A percentile compares a stretch with the other conserved stretches of the same genome.
These are phyloP conservation scores for Ispidina picta DNA, from an alignment of 2,797 vertebrate genomes.

Conservation along the genomic window DNA sequence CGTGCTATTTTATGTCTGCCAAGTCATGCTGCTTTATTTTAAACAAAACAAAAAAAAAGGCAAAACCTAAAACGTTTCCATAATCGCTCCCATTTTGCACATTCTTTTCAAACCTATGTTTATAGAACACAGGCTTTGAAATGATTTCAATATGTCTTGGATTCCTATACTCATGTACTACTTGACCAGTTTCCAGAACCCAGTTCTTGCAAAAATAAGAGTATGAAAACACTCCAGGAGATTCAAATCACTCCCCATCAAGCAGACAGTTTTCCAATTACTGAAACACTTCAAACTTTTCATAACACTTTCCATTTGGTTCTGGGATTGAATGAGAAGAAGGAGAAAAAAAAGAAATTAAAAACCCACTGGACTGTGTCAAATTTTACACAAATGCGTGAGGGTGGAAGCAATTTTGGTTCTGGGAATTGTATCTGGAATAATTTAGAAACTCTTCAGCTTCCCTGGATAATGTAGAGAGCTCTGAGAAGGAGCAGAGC, in stretches of 20 bases:
- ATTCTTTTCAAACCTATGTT: conserved; percentile 29
- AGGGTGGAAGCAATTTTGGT: background rate
- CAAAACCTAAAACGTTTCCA: background rate
- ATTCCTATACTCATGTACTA: background rate
- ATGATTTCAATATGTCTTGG: conserved; percentile 39
- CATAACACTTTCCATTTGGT: background rate
- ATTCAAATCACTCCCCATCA: background rate
- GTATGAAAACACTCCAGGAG: background rate
- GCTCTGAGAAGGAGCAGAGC: background rate
- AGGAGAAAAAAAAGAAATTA: background rate
- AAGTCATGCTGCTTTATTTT: background rate
- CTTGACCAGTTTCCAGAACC: conserved; percentile 37
- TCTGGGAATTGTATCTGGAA: background rate
- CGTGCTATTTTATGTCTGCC: background rate
- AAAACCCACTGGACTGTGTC: background rate
- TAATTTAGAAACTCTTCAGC: conserved; percentile 10
- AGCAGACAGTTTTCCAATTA: background rate
- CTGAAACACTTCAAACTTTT: background rate
- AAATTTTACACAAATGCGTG: background rate
- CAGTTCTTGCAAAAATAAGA: conserved; percentile 46
- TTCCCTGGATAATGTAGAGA: background rate
- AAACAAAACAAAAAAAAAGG: background rate
- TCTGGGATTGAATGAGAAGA: background rate
- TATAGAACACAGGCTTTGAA: conserved; percentile 7
- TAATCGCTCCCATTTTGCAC: conserved; percentile 21